Base-by-base conservation (phyloP, 1,140 invertebrate genomes). In the Heliothis subflexa region DNA sequence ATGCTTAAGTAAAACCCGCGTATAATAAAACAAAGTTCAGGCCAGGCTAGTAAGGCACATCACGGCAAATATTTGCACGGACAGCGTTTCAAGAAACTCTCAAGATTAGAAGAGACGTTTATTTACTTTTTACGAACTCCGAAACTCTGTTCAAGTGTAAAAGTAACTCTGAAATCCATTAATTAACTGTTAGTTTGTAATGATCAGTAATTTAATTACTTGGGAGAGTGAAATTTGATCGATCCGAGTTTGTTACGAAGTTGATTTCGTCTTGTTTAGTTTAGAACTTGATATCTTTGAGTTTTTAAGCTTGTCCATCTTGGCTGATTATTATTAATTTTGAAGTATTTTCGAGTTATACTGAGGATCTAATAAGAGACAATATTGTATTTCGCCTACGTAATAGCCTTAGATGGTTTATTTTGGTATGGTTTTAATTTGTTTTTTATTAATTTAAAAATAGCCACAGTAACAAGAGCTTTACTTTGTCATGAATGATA, bases 171-270 rank as follows among this genome's bases (percentile, higher is more conserved):
- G 47, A 68, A 74, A 81, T 78, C 77, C 80, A 78, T 81, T 81
- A 81, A 78, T 81, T 81, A 75, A 68, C 76, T 68, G 61, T 70
- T 78, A 81, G 70, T 81, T 40, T 74, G 21, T 73, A 81, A 81
- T 81, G 50, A 78, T 75, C 77, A 81, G 82, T 79, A 74, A 81
- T 75, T 81, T 78, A 81, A 81, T 83, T 83, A 81, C 70, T 81
- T 40, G 40, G 66, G 45, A 68, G 68, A 79, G 78, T 52, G 68
- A 81, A 83, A 83, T 83, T 83, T 83, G 82, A 83, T 83, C 79
- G 79, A 71, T 78, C 33, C 25, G 78, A 83, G 52, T 83, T 83
- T 81, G 80, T 83, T 77, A 62, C 18, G 9, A 81, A 83, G 78
- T 83, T 81, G 68, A 74, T 82, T 78, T 77, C 70, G 52, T 52